Evolutionary conservation across 2,113 vertebrate genomes (phyloP), one percentile per base, ranked within the genome.

Genomic region (Pseudopodoces humilis): DNA sequence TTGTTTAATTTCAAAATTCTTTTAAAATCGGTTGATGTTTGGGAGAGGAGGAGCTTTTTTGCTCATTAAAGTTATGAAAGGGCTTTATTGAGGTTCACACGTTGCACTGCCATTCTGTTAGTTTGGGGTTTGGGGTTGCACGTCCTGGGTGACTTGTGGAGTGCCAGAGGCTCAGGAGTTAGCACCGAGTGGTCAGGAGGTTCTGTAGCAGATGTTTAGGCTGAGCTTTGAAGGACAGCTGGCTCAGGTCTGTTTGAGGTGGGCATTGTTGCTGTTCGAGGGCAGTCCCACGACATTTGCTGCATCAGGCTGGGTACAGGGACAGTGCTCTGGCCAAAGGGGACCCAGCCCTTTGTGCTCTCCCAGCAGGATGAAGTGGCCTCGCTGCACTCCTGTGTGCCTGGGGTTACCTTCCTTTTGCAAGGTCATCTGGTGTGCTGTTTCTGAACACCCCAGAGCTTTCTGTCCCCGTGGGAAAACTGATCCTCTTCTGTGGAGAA

Each of bases 81-180:
- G 0, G 0, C 1, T 1, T 55, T 35, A 4, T 1, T 28, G 46
- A 58, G 24, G n/a, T 33, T 83, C n/a, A 0, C 35, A 12, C 41
- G 23, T 35, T 2, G 43, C 19, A 43, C 68, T 88, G 43, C 28
- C 21, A 0, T 50, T 35, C 19, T 5, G 8, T 10, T n/a, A 12
- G 14, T 28, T 62, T 50, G 75, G 70, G 33, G 47, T 15, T 71
- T 41, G 33, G 78, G 49, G 4, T 1, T 43, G 27, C 18, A 15
- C 15, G 4, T 83, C 75, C 82, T 65, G 37, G 7, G 33, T 83
- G 41, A 41, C 12, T 49, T 16, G 21, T 10, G 3, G 1, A 52
- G 33, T 8, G 22, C 37, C 58, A 21, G 47, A 60, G 37, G 37
- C 58, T 52, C 71, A 14, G 55, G 52, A 74, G 27, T 69, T 19